Evolutionary conservation across 2,888 invertebrate species (phyloP), one percentile per base, ranked within the genome.

Genomic region (Eristalis pertinax): DNA sequence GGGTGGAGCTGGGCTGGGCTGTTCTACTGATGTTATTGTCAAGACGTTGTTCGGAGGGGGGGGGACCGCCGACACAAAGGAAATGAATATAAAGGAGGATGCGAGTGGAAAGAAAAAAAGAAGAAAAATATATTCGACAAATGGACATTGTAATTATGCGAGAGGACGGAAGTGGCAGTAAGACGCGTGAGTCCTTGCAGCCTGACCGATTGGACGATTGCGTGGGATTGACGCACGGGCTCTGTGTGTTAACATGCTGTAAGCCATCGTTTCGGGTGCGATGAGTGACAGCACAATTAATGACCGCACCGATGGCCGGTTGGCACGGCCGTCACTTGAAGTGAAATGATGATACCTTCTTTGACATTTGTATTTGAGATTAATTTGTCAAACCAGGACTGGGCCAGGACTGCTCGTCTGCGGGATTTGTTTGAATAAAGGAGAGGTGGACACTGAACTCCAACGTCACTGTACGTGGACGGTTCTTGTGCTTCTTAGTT

Each of bases 141-240:
- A 83, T 68, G 77, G 56, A 2, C 24, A 63, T 68, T 68, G 83
- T 73, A 77, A 72, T 73, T 73, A 77, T 26, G 43, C 69, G 24
- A 29, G 22, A 69, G 60, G 58, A 76, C 62, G 62, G 22, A 50
- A 26, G 50, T 35, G 43, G 73, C 67, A 35, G 68, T 11, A 4
- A 4, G 65, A 13, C 35, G 22, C 22, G 11, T 69, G 63, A 38
- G 29, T 69, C 62, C 60, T 38, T 62, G 35, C 22, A 22, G 67
- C 5, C 50, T 26, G 38, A 26, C 26, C 70, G 68, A 62, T 15
- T n/a, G 35, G 68, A 26, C 50, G 43, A 15, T 32, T 4, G 32
- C 32, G 32, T 32, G 32, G 32, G 32, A 32, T 5, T 5, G 32
- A 32, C 32, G 32, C 32, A 8, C 10, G 8, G 32, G 7, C 32